phyloP scores from a whole-genome alignment of 2,888 invertebrate species.

The Leucophenga montana region DNA sequence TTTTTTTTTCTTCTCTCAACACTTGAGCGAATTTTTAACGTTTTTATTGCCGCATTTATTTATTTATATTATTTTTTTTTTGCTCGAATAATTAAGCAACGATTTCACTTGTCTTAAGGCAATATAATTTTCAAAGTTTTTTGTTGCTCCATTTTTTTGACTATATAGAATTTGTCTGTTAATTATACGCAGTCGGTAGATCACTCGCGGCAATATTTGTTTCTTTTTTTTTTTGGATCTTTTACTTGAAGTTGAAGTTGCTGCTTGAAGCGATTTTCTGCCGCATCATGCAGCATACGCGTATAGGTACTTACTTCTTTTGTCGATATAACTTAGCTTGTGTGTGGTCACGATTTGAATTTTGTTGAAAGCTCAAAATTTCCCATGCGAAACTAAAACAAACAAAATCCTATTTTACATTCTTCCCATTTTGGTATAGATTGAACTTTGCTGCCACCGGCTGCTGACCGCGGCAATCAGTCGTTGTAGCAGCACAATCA shows the following conservation, averaged over 20 bases:
- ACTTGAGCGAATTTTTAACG: slow-evolving; percentile 20
- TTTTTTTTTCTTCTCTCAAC: neutral
- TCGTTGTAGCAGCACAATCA: slow-evolving; percentile 37
- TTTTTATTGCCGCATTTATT: neutral
- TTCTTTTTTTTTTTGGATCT: slow-evolving; percentile 20
- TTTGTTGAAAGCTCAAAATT: slow-evolving; percentile 12
- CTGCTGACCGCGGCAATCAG: slow-evolving; percentile 26
- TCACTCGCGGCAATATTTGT: slow-evolving; percentile 23
- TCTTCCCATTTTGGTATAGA: slow-evolving; percentile 39
- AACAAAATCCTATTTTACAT: slow-evolving; percentile 40
- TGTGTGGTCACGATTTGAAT: slow-evolving; percentile 17
- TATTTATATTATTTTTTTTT: neutral
- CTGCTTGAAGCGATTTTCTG: too few relatives aligned
- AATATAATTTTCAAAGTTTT: slow-evolving; percentile 28
- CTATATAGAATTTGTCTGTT: slow-evolving; percentile 48
- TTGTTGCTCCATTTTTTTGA: slow-evolving; percentile 24
- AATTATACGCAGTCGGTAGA: slow-evolving; percentile 41
- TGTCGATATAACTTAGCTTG: slow-evolving; percentile 21
- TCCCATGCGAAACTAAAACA: slow-evolving; percentile 39
- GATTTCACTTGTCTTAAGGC: slow-evolving; percentile 61
- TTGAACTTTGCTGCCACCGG: slow-evolving; percentile 62
- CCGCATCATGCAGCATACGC: slow-evolving; percentile 23
- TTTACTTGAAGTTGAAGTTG: neutral
- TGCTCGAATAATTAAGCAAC: slow-evolving; percentile 51
- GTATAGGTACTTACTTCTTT: slow-evolving; percentile 36